phyloP scores from a whole-genome alignment of 2,113 vertebrate species.

The Drymodes brunneopygia region DNA sequence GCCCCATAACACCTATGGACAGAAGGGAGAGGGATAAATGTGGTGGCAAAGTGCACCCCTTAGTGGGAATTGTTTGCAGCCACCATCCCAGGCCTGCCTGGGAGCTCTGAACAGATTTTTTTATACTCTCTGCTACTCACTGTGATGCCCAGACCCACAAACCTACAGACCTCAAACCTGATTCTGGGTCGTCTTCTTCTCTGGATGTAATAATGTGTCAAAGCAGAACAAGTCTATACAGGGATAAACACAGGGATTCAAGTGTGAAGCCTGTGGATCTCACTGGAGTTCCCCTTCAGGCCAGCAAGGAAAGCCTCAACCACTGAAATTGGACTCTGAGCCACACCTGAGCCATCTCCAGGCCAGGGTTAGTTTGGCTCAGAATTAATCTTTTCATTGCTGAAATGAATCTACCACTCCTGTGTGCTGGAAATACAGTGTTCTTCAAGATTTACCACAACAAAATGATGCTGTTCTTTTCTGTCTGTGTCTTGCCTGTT shows the following conservation, averaged over 20 bases:
- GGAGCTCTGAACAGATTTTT: background rate
- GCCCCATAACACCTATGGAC: background rate
- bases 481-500: background rate
- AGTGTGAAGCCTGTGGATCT: background rate
- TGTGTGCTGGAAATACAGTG: background rate
- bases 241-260: background rate
- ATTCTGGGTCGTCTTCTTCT: background rate
- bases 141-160: background rate
- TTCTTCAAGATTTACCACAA: background rate
- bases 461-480: fast-evolving
- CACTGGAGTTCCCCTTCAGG: background rate
- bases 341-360: background rate
- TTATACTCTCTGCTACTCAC: background rate
- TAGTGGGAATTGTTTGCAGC: background rate
- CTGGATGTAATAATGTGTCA: background rate
- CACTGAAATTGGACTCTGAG: background rate
- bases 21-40: background rate
- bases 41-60: background rate
- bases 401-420: background rate
- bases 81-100: fast-evolving
- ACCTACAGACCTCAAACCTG: background rate
- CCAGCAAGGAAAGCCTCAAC: background rate
- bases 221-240: background rate
- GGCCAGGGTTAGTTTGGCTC: background rate
- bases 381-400: background rate